Evolutionary conservation across 2,113 vertebrate species (phyloP).

Genomic region (Mixornis gularis): DNA sequence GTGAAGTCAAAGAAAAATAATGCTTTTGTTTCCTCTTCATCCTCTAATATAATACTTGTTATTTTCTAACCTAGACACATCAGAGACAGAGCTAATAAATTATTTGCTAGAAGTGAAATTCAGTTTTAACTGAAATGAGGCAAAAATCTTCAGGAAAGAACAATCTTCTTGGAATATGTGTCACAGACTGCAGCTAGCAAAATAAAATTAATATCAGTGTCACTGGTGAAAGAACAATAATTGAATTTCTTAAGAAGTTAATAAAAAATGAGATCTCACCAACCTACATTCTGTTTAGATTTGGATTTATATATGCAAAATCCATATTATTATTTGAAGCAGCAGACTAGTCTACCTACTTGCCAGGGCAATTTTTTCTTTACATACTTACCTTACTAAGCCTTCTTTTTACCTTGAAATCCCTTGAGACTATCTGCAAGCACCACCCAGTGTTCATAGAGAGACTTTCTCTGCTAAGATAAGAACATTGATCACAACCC

Average conservation of each 20-base stretch:
- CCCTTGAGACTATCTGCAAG: background rate
- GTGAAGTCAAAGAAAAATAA: background rate
- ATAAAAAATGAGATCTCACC: background rate
- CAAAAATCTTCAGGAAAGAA: background rate
- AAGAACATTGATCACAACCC: background rate
- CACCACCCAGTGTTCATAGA: background rate
- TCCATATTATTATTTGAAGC: background rate
- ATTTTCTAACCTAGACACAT: background rate
- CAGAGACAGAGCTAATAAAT: background rate
- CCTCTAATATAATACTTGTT: background rate
- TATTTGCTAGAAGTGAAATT: background rate
- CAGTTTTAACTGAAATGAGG: background rate
- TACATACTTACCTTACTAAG: background rate
- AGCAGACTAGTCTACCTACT: background rate
- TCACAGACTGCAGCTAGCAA: background rate
- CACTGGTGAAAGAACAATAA: background rate
- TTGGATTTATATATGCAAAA: background rate
- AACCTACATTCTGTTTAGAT: background rate
- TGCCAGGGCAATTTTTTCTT: background rate
- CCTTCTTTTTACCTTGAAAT: background rate
- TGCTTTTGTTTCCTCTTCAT: background rate
- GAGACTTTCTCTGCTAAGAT: background rate
- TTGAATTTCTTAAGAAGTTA: background rate
- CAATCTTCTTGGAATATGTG: background rate
- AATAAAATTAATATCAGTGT: background rate